phyloP scores from a whole-genome alignment of 2,113 vertebrate species.

The Nannospalax galili region DNA sequence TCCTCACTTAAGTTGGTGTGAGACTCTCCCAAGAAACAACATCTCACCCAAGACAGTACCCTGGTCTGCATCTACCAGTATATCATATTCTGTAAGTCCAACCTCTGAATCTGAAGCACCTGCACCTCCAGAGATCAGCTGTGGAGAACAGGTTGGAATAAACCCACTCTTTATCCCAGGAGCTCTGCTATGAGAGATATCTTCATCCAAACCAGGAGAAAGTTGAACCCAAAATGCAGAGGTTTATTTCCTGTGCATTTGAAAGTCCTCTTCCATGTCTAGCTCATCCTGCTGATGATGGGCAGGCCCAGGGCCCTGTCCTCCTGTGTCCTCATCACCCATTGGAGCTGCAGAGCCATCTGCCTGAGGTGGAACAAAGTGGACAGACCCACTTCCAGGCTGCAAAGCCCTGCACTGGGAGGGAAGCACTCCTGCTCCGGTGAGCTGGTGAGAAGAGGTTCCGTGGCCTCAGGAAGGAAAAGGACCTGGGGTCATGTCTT shows the following conservation, averaged over 20 bases:
- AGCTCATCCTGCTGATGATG: neutral
- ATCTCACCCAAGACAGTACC: too few species aligned
- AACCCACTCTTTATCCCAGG: neutral
- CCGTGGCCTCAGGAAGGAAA: too few species aligned
- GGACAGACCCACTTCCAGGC: neutral
- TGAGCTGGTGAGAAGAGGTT: neutral
- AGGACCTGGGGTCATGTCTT: too few species aligned
- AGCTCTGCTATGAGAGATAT: neutral
- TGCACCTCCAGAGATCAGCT: neutral
- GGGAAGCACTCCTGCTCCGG: neutral
- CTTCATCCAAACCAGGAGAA: neutral
- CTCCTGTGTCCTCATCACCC: neutral
- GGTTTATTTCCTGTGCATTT: neutral
- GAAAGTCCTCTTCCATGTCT: too few species aligned
- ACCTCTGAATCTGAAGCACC: neutral
- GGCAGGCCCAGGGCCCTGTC: too few species aligned
- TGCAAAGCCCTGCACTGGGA: neutral
- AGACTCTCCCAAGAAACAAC: neutral
- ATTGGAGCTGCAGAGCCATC: neutral
- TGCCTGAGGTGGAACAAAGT: neutral
- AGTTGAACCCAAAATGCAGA: neutral
- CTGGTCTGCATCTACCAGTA: too few species aligned
- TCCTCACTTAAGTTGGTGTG: accelerated
- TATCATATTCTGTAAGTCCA: neutral
- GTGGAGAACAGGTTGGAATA: neutral